phyloP scores from a whole-genome alignment of 2,113 vertebrate species.

The Gadus chalcogrammus region DNA sequence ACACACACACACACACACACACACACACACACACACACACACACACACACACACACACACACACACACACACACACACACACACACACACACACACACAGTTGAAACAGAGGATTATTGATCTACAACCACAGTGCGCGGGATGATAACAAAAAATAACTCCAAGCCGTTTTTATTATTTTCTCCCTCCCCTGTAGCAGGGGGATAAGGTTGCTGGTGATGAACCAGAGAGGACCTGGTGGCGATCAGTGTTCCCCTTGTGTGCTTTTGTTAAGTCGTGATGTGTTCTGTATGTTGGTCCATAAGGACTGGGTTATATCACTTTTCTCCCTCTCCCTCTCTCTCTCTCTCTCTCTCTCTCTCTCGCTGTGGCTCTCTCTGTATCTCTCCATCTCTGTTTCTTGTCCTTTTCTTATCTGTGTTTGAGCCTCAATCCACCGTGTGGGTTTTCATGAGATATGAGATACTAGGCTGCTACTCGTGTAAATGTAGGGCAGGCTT shows the following conservation, averaged over 20 bases:
- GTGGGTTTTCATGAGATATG: too few relatives aligned
- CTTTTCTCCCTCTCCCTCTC: too few relatives aligned
- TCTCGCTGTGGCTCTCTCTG: neutral
- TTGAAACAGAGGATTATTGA: slow-evolving; percentile 65
- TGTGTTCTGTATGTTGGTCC: too few relatives aligned
- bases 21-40: slow-evolving; percentile 29
- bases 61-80: slow-evolving; percentile 22
- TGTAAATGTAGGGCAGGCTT: too few relatives aligned
- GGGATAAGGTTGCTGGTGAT: slow-evolving; percentile 56
- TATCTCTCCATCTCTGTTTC: neutral
- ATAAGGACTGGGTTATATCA: too few relatives aligned
- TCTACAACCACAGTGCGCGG: slow-evolving; percentile 60
- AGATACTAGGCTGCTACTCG: too few relatives aligned
- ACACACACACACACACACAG: slow-evolving; percentile 20
- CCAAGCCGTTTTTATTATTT: slow-evolving; percentile 37
- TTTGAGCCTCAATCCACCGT: too few relatives aligned
- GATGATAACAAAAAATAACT: slow-evolving; percentile 42
- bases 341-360: too few relatives aligned
- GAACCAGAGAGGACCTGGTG: slow-evolving; percentile 39
- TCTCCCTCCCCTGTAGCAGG: slow-evolving; percentile 43
- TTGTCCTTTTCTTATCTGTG: too few relatives aligned
- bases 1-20: slow-evolving; percentile 12
- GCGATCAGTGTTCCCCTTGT: slow-evolving; percentile 33
- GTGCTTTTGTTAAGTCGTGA: neutral
- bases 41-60: slow-evolving; percentile 2